Percentiles rank a stretch among this genome's conserved stretches.
These are phyloP conservation scores for Drosophila macrospina DNA, from an alignment of 2,888 invertebrate species.

Conservation along the genomic window DNA sequence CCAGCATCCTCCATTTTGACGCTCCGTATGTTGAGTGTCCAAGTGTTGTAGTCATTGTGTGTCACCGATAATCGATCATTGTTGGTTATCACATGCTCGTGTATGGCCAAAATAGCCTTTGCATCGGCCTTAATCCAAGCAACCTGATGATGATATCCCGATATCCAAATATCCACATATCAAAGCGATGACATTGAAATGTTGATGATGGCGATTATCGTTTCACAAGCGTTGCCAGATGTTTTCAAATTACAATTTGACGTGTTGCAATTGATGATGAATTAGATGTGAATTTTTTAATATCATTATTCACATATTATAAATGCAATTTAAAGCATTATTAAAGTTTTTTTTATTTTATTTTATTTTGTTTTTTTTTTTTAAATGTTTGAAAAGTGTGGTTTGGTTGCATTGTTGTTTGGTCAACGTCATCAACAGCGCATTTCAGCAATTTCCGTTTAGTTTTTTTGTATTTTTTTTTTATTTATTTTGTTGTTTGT, in stretches of 20 bases:
- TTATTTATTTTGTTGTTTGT: not conserved
- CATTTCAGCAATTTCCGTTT: slow-evolving; percentile 77
- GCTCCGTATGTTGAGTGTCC: slow-evolving; percentile 95
- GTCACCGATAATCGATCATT: slow-evolving; percentile 95
- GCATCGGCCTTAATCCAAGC: slow-evolving; percentile 98
- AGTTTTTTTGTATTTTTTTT: slow-evolving; percentile 41
- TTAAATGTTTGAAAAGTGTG: slow-evolving; percentile 23
- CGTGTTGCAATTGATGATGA: slow-evolving; percentile 6
- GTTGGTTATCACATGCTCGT: slow-evolving; percentile 97
- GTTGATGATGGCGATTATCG: slow-evolving; percentile 6
- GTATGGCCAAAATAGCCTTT: slow-evolving; percentile 96
- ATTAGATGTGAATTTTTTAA: slow-evolving; percentile 27
- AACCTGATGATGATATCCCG: slow-evolving; percentile 87
- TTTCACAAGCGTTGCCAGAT: slow-evolving; percentile 26
- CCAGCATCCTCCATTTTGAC: slow-evolving; percentile 95
- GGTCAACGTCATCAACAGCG: slow-evolving; percentile 59
- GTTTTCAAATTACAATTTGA: slow-evolving; percentile 63
- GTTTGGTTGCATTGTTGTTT: slow-evolving; percentile 15
- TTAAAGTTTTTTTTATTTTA: not conserved
- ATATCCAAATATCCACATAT: not conserved
- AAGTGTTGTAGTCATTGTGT: slow-evolving; percentile 96
- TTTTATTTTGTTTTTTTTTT: not conserved
- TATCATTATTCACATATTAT: slow-evolving; percentile 60
- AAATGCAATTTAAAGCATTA: slow-evolving; percentile 37
- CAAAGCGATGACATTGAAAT: slow-evolving; percentile 12